A percentile compares a stretch with the other conserved stretches of the same genome.
phyloP scores from a whole-genome alignment of 2,888 invertebrate genomes.

The Apoda limacodes region DNA sequence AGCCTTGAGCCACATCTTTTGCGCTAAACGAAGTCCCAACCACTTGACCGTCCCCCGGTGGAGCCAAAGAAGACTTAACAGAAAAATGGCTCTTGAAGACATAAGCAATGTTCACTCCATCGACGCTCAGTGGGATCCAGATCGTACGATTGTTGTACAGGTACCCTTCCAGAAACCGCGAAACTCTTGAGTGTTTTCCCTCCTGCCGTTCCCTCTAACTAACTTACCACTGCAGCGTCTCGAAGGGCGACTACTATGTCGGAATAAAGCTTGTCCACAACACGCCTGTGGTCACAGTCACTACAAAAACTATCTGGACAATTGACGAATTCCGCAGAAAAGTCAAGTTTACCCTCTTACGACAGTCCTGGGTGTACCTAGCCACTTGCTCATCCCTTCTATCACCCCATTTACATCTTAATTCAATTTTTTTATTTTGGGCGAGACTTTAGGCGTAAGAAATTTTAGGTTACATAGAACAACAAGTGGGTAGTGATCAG shows the following conservation, averaged over 20 bases:
- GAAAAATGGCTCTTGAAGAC: no score
- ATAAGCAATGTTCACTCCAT: constrained; percentile 32
- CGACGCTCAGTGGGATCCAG: no score
- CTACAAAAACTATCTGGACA: constrained; percentile 8
- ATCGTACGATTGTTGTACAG: no score
- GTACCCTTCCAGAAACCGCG: no score
- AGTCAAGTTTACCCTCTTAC: constrained; percentile 7
- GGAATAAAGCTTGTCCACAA: constrained; percentile 8
- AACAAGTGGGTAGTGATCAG: no score
- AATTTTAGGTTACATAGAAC: no score
- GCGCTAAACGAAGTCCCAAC: no score
- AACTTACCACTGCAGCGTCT: constrained; percentile 3
- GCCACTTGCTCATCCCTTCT: constrained; percentile 3
- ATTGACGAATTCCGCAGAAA: constrained; percentile 3
- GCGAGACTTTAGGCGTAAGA: no score
- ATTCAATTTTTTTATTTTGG: background rate
- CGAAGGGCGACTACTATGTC: constrained; percentile 10
- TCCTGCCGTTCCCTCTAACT: background rate
- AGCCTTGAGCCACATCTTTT: no score
- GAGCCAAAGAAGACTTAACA: no score
- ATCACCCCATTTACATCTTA: constrained; percentile 4
- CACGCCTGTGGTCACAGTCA: constrained; percentile 6
- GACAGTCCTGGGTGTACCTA: constrained; percentile 4
- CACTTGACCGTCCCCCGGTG: no score
- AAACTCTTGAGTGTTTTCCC: background rate